phyloP scores from a whole-genome alignment of 2,797 vertebrate genomes.

The Xiphophorus birchmanni region DNA sequence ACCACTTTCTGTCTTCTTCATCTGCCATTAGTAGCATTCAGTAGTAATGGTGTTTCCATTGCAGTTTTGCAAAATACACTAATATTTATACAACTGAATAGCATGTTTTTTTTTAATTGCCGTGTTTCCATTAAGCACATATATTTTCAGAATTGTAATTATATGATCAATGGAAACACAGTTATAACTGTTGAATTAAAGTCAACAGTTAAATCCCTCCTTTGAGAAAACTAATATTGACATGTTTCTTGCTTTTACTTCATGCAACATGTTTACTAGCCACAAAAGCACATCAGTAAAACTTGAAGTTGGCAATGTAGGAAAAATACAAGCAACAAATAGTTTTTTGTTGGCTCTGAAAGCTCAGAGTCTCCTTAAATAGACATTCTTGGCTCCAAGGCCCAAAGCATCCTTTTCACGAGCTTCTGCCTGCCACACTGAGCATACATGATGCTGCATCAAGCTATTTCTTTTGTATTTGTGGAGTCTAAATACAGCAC shows the following conservation, averaged over 20 bases:
- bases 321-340: constrained; percentile 41
- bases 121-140: background rate
- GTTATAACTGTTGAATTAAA: background rate
- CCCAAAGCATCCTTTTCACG: constrained; percentile 45
- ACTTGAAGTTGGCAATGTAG: constrained; percentile 12
- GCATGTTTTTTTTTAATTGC: no score
- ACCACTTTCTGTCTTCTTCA: no score
- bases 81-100: no score
- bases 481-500: constrained; percentile 36
- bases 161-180: no score
- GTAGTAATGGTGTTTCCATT: no score
- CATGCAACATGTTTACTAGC: background rate
- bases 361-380: constrained; percentile 43
- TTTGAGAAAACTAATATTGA: background rate
- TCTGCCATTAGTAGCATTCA: no score
- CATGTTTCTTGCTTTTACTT: constrained; percentile 1
- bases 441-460: constrained; percentile 52
- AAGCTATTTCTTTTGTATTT: constrained; percentile 40
- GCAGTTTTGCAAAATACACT: no score
- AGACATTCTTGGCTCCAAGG: constrained; percentile 51
- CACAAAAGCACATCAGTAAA: constrained; percentile 3
- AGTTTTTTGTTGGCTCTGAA: constrained; percentile 33
- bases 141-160: no score
- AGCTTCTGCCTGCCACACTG: constrained; percentile 55
- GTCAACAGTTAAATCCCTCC: background rate